A percentile compares a stretch with the other conserved stretches of the same genome.
These are phyloP conservation scores for Nothocercus nigrocapillus DNA, from an alignment of 2,113 vertebrate species.

Conservation along the genomic window DNA sequence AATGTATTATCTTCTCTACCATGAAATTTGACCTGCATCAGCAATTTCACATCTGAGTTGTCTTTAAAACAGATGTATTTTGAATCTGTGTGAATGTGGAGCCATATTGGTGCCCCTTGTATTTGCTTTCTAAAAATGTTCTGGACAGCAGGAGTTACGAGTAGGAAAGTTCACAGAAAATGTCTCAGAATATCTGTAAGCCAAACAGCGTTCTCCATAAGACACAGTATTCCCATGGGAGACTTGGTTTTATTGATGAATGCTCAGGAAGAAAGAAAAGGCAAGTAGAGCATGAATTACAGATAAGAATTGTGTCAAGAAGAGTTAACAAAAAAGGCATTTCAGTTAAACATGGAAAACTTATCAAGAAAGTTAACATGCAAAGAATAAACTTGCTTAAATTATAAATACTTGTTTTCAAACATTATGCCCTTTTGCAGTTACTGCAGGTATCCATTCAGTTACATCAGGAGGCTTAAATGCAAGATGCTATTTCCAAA, in stretches of 20 bases:
- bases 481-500: background rate
- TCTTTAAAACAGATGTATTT: background rate
- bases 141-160: background rate
- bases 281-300: background rate
- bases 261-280: background rate
- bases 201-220: background rate
- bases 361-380: background rate
- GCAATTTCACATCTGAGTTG: background rate
- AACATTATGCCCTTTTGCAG: too few species aligned
- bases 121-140: background rate
- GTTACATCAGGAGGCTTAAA: background rate
- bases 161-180: background rate
- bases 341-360: background rate
- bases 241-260: background rate
- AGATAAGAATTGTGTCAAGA: background rate
- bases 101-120: background rate
- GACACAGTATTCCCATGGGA: background rate
- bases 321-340: background rate
- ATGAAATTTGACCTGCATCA: background rate
- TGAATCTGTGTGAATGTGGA: background rate
- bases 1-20: background rate
- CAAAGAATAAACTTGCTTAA: background rate
- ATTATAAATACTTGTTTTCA: background rate
- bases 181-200: background rate
- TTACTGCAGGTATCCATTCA: background rate